Evolutionary conservation across 2,113 vertebrate species (phyloP), one percentile per base, ranked within the genome.

Genomic region (Lamprotornis superbus): DNA sequence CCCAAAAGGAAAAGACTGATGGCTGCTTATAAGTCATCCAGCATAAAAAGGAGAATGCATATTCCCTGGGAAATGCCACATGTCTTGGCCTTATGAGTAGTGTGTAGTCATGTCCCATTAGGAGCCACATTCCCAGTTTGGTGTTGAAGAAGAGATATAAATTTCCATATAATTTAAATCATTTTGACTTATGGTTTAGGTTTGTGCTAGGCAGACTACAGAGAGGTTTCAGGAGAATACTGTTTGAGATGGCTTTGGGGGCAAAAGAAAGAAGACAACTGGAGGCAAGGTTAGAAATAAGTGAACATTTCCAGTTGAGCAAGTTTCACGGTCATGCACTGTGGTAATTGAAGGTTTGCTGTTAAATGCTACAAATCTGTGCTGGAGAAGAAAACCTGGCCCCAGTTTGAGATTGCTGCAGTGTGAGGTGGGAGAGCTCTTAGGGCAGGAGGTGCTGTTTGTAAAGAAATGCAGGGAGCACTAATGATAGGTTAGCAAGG

Each of bases 251-350:
- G 86, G 84, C 82, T 96, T 96, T 44, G 12, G 75, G 91, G 94
- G 83, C 89, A 88, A 89, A 92, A 95, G 79, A 79, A 86, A 89
- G 84, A 94, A 91, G 88, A 75, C 5, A 53, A 87, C 83, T 82
- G 59, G 60, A 93, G 90, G 85, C 94, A 93, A 97, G 95, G 96
- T 98, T 97, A 95, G 97, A 95, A 97, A 95, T 87, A 96, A 95
- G 96, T 55, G 63, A 57, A 61, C 9, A 1, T 73, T 98, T 96
- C 86, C 94, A 96, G 87, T 82, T 78, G 91, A 96, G 94, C 90
- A 90, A 96, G 89, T 96, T 96, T 97, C 90, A 81, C n/a, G 24
- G 93, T 93, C 93, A 59, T 93, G 92, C 81, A 60, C 95, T 77
- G 87, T 94, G 91, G 71, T 96, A 95, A 97, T 97, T 97, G 97